These are phyloP conservation scores for Mormyrus lacerda DNA, from an alignment of 2,113 vertebrate species.

Conservation along the genomic window DNA sequence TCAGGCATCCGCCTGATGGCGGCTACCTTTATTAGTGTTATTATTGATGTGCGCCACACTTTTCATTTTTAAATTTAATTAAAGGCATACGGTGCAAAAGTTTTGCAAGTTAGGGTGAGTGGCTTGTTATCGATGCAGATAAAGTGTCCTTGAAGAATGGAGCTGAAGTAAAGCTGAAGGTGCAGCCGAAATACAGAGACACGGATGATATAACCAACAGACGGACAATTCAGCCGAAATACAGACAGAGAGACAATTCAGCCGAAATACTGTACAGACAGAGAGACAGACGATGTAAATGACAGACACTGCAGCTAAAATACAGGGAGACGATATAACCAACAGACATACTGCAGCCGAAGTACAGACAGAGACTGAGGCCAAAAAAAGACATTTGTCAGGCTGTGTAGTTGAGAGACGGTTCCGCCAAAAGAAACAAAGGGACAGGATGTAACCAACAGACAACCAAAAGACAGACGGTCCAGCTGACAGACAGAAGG, in stretches of 20 bases:
- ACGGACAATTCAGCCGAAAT: not conserved
- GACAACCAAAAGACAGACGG: not conserved
- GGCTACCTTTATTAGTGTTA: slow-evolving; percentile 7
- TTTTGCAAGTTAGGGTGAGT: not conserved
- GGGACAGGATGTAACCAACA: not conserved
- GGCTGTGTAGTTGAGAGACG: no score
- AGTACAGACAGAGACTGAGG: not conserved
- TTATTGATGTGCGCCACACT: not conserved
- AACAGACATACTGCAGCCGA: no score
- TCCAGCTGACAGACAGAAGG: not conserved
- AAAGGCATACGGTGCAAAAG: not conserved
- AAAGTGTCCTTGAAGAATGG: not conserved
- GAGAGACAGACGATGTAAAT: not conserved
- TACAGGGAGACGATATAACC: not conserved
- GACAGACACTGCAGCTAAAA: not conserved
- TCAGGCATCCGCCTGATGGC: not conserved
- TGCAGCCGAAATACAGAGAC: not conserved
- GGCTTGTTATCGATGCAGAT: not conserved
- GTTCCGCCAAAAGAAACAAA: no score
- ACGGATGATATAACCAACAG: not conserved
- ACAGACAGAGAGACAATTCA: not conserved
- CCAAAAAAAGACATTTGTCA: no score
- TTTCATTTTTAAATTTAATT: slow-evolving; percentile 4
- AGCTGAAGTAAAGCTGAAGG: not conserved
- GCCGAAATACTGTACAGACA: not conserved